Conservation (phyloP, 2,888 invertebrate genomes). For the Diplolepis rosae region DNA sequence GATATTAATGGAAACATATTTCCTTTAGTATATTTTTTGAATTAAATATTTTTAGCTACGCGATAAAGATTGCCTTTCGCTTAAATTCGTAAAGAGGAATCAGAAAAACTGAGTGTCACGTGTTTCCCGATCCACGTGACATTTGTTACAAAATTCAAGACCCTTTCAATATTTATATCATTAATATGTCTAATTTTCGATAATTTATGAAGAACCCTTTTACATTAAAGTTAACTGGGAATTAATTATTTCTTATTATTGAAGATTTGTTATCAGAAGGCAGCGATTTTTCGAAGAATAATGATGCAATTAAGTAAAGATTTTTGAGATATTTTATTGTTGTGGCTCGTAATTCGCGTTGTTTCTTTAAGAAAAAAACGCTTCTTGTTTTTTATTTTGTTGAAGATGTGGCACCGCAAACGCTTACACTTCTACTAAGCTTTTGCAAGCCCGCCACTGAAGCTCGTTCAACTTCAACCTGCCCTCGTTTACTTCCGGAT, state of each 20-base stretch:
- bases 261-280: not conserved
- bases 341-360: not conserved
- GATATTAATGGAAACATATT: not conserved
- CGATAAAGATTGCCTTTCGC: conserved; percentile 1
- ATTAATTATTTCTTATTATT: not conserved
- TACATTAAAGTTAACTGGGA: not conserved
- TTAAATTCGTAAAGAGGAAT: not conserved
- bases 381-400: not conserved
- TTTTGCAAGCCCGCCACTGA: conserved; percentile 16
- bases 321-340: not conserved
- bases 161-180: not conserved
- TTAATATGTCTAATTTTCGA: not conserved
- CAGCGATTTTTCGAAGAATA: not conserved
- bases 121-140: conserved; percentile 12
- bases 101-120: conserved; percentile 8
- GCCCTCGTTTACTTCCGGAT: conserved; percentile 29
- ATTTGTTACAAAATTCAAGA: not conserved
- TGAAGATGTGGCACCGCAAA: not conserved
- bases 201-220: too few species aligned
- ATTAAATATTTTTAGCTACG: not conserved
- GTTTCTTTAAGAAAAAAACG: not conserved
- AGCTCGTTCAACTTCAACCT: conserved; percentile 30
- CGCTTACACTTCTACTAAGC: conserved; percentile 19
- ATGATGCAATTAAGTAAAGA: not conserved
- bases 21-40: not conserved